These are phyloP conservation scores for Andrena flavipes DNA, from an alignment of 2,888 invertebrate species.

Conservation along the genomic window DNA sequence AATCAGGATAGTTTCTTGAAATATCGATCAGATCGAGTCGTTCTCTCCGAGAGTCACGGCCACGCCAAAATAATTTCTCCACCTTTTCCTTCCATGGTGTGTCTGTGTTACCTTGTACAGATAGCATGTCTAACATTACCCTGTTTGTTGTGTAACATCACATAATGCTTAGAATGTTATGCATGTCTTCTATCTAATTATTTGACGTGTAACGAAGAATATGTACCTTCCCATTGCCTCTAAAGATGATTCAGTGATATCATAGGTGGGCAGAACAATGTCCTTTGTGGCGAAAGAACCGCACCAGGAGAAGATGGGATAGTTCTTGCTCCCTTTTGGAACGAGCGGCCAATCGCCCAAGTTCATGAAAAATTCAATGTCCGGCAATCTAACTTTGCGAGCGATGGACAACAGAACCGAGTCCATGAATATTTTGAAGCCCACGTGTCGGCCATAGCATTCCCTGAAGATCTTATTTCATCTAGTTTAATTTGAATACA, in stretches of 20 bases:
- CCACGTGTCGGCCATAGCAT: slow-evolving; percentile 97
- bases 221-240: slow-evolving; percentile 96
- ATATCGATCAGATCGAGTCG: slow-evolving; percentile 93
- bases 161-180: neutral
- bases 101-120: slow-evolving; percentile 93
- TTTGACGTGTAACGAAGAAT: slow-evolving; percentile 7
- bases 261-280: slow-evolving; percentile 97
- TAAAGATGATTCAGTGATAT: slow-evolving; percentile 95
- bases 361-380: slow-evolving; percentile 96
- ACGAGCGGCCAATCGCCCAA: slow-evolving; percentile 98
- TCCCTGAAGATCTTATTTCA: slow-evolving; percentile 89
- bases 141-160: slow-evolving; percentile 84
- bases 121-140: slow-evolving; percentile 95
- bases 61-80: slow-evolving; percentile 94
- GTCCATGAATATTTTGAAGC: slow-evolving; percentile 98
- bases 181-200: neutral
- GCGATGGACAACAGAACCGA: slow-evolving; percentile 92
- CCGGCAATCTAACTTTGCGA: slow-evolving; percentile 92
- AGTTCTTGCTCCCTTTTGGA: slow-evolving; percentile 86
- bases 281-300: slow-evolving; percentile 94
- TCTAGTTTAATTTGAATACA: slow-evolving; percentile 40
- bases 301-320: slow-evolving; percentile 98
- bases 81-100: slow-evolving; percentile 91
- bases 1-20: slow-evolving; percentile 90
- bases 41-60: slow-evolving; percentile 95